A percentile compares a stretch with the other conserved stretches of the same genome.
These are phyloP conservation scores for Dioctria linearis DNA, from an alignment of 2,888 invertebrate species.

Conservation along the genomic window DNA sequence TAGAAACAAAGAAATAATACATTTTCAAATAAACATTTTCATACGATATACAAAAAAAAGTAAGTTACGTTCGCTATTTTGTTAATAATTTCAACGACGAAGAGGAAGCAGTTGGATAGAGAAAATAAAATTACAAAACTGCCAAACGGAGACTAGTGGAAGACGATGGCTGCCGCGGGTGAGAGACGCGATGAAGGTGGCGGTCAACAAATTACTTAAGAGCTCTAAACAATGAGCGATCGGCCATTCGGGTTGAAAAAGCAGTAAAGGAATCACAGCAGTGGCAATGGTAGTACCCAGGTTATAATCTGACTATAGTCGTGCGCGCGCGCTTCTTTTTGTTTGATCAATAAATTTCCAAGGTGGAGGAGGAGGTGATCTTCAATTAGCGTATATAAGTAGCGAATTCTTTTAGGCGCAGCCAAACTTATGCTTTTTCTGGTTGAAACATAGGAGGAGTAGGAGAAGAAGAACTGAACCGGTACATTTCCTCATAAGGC, in stretches of 20 bases:
- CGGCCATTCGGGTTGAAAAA: not conserved
- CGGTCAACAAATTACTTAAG: slow-evolving; percentile 7
- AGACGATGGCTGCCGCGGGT: not conserved
- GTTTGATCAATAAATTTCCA: not conserved
- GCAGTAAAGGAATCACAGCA: not conserved
- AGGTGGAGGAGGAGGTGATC: slow-evolving; percentile 8
- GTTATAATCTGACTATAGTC: not conserved
- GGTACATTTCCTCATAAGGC: slow-evolving; percentile 9
- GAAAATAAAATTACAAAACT: slow-evolving; percentile 15
- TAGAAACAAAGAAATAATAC: slow-evolving; percentile 31
- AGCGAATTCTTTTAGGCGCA: not conserved
- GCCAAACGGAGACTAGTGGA: not conserved
- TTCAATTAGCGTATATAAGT: not conserved
- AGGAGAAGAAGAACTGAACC: not conserved
- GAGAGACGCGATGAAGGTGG: not conserved
- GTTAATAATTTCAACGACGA: not conserved
- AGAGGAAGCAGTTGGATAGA: not conserved
- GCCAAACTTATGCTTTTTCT: not conserved
- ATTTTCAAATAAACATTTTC: not conserved
- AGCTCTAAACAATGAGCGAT: not conserved
- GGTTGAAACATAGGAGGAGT: not conserved
- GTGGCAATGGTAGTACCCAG: not conserved
- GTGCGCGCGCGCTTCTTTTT: not conserved
- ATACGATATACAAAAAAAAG: slow-evolving; percentile 20
- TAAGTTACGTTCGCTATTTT: not conserved